A percentile compares a stretch with the other conserved stretches of the same genome.
phyloP scores from a whole-genome alignment of 1,140 invertebrate species.

The Acyrthosiphon pisum region DNA sequence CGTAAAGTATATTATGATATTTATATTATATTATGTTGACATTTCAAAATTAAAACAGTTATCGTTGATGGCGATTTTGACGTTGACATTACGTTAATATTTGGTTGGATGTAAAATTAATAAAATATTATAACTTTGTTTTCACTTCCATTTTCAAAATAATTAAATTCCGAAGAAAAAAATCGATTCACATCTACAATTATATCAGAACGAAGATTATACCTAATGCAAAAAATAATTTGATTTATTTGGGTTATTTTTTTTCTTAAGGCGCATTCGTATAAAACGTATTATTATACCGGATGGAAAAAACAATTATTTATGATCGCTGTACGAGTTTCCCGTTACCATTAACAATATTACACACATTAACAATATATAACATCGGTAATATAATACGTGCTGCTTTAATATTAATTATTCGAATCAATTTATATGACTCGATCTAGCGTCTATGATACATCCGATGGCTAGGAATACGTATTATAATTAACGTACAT shows the following conservation, averaged over 20 bases:
- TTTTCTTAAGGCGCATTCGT: background rate
- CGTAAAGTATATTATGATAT: background rate
- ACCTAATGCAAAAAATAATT: background rate
- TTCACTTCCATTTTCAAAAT: background rate
- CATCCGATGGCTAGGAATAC: background rate
- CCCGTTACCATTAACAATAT: background rate
- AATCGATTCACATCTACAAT: background rate
- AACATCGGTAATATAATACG: background rate
- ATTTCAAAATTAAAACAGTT: background rate
- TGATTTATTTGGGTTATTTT: slow-evolving; percentile 1
- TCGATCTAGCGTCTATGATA: background rate
- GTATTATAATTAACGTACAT: background rate
- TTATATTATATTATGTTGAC: background rate
- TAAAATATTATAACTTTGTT: background rate
- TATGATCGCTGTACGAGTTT: background rate
- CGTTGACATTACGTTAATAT: background rate
- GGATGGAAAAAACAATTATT: background rate
- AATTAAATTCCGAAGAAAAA: background rate
- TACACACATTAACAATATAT: background rate
- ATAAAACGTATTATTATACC: background rate
- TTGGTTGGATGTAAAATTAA: background rate
- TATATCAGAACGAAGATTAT: background rate
- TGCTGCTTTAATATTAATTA: background rate
- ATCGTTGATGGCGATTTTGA: background rate
- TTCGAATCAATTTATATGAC: background rate